These are phyloP conservation scores for Macrophya alboannulata DNA, from an alignment of 2,888 invertebrate species.

Conservation along the genomic window DNA sequence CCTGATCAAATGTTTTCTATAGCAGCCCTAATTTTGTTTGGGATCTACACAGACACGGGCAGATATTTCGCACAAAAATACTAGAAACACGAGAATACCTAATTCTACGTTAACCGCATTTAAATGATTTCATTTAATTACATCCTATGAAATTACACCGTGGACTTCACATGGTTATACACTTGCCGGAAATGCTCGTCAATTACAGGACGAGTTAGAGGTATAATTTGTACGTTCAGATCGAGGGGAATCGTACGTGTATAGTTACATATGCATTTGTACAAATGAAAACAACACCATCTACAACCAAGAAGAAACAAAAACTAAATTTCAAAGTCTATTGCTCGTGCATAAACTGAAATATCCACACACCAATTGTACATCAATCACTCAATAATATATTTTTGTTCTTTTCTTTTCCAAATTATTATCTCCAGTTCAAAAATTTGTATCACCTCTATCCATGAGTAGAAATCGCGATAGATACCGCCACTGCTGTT, in stretches of 20 bases:
- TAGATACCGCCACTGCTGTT: slow-evolving; percentile 12
- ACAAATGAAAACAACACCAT: not conserved
- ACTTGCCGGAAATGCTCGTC: not conserved
- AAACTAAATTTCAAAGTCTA: not conserved
- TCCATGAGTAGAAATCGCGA: not conserved
- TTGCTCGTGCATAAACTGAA: not conserved
- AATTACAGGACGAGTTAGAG: slow-evolving; percentile 1
- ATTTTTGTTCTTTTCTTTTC: not conserved
- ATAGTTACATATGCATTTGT: not conserved
- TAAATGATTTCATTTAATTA: not conserved
- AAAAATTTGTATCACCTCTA: not conserved
- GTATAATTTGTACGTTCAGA: not conserved
- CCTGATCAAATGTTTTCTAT: not conserved
- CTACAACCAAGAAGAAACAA: no score
- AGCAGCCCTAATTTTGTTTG: not conserved
- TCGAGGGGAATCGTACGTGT: not conserved
- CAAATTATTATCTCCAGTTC: not conserved
- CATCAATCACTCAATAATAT: not conserved
- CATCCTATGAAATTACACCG: not conserved
- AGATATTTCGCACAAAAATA: not conserved
- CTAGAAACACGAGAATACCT: not conserved
- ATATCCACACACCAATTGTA: not conserved
- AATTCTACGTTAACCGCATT: not conserved
- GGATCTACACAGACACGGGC: not conserved
- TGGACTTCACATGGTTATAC: not conserved